phyloP scores from a whole-genome alignment of 2,113 vertebrate species.

The Podiceps cristatus region DNA sequence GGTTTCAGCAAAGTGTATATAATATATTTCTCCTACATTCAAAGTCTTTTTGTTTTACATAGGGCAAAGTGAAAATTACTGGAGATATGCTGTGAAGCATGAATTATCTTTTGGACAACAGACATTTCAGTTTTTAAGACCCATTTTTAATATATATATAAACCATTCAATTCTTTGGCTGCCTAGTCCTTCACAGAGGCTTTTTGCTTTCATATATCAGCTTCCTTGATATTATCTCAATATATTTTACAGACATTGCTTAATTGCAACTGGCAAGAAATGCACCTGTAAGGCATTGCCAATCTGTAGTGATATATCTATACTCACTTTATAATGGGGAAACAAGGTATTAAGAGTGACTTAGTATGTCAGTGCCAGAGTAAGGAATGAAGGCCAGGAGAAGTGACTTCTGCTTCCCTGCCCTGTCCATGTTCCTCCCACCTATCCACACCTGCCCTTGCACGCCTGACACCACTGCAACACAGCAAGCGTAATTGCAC shows the following conservation, averaged over 20 bases:
- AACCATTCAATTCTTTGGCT: not conserved
- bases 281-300: not conserved
- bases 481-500: not conserved
- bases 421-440: not conserved
- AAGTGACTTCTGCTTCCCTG: not conserved
- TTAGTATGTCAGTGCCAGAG: not conserved
- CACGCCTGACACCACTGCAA: not conserved
- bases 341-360: not conserved
- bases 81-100: not conserved
- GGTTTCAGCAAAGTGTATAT: not conserved
- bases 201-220: not conserved
- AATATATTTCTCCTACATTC: slow-evolving; percentile 31
- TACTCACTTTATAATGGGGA: not conserved
- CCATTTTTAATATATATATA: not conserved
- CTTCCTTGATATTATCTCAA: not conserved
- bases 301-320: not conserved
- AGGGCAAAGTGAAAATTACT: slow-evolving; percentile 33
- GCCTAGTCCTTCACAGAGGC: not conserved
- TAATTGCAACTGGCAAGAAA: not conserved
- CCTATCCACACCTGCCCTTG: not conserved
- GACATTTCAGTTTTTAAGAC: not conserved
- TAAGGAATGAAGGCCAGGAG: not conserved
- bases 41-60: slow-evolving; percentile 29
- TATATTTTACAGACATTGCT: not conserved
- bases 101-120: not conserved